Evolutionary conservation across 2,113 vertebrate species (phyloP).

Genomic region (Leucopternis melanops): DNA sequence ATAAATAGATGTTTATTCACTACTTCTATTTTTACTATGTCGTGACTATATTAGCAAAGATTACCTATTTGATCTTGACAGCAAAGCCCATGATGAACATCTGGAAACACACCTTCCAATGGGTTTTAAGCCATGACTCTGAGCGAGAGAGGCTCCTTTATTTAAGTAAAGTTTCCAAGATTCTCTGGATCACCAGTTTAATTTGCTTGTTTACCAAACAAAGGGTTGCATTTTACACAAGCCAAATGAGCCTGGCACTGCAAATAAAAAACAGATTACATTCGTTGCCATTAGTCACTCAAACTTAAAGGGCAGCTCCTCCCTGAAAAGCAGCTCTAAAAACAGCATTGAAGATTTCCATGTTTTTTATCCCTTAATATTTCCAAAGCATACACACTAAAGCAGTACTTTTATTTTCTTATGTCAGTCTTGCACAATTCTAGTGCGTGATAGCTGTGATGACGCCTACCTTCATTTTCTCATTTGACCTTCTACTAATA

Average conservation of each 20-base stretch:
- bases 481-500: background rate
- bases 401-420: background rate
- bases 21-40: background rate
- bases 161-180: constrained; percentile 56
- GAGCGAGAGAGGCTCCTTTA: constrained; percentile 24
- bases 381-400: background rate
- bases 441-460: background rate
- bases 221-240: constrained; percentile 63
- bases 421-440: background rate
- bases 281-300: constrained; percentile 54
- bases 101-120: constrained; percentile 36
- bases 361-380: background rate
- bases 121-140: background rate
- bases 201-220: constrained; percentile 71
- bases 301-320: constrained; percentile 59
- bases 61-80: background rate
- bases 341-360: constrained; percentile 8
- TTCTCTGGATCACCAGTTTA: constrained; percentile 62
- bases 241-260: constrained; percentile 66
- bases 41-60: background rate
- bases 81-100: constrained; percentile 13
- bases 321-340: constrained; percentile 54
- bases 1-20: background rate
- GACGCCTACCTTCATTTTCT: background rate
- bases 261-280: constrained; percentile 68